A percentile compares a stretch with the other conserved stretches of the same genome.
phyloP scores from a whole-genome alignment of 2,888 invertebrate genomes.

The Imbricaverruca yamaguchii region DNA sequence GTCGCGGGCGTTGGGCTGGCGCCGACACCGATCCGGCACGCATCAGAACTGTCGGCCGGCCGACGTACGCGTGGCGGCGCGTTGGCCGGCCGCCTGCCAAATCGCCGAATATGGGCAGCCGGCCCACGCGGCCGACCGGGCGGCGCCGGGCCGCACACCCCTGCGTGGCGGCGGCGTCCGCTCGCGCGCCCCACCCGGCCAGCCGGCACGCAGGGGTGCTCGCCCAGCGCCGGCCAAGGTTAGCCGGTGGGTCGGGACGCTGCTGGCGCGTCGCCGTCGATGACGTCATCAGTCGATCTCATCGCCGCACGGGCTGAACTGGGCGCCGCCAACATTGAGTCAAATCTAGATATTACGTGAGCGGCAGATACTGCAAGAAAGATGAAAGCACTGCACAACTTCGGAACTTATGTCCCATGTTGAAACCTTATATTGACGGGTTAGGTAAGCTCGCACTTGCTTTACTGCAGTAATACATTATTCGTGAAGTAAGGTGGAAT shows the following conservation, averaged over 20 bases:
- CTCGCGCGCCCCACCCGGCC: background rate
- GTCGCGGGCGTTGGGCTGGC: background rate
- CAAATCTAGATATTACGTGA: too few relatives aligned
- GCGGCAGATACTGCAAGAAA: too few relatives aligned
- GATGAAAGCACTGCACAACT: too few relatives aligned
- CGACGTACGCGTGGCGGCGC: background rate
- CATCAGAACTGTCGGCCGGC: background rate
- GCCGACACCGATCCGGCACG: too few relatives aligned
- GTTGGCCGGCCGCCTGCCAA: background rate
- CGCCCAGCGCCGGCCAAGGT: background rate
- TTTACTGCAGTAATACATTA: too few relatives aligned
- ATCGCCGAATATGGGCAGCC: conserved; percentile 8
- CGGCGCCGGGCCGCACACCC: background rate
- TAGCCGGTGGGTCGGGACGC: background rate
- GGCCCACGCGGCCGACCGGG: background rate
- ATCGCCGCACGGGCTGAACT: too few relatives aligned
- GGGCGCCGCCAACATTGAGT: too few relatives aligned
- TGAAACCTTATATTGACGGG: too few relatives aligned
- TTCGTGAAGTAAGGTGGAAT: too few relatives aligned
- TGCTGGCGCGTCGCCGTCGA: background rate
- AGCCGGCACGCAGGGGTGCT: background rate
- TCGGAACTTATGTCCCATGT: too few relatives aligned
- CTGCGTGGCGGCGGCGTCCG: background rate
- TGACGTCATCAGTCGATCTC: background rate
- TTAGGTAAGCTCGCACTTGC: too few relatives aligned